These are phyloP conservation scores for Todus mexicanus DNA, from an alignment of 2,797 vertebrate genomes.

Conservation along the genomic window DNA sequence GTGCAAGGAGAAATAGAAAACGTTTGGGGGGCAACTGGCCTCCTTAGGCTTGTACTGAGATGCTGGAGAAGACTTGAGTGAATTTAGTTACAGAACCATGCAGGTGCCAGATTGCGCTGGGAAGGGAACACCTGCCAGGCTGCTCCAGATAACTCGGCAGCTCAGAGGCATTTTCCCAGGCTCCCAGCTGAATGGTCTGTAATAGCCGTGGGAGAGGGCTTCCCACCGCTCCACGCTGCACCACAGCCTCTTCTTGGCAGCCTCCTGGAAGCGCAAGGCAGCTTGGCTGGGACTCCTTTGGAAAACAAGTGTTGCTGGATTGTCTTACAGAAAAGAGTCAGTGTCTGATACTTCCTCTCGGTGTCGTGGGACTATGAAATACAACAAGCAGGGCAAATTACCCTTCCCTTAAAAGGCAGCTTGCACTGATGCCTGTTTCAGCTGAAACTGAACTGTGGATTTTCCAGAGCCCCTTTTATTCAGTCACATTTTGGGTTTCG, in stretches of 20 bases:
- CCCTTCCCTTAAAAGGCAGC: conserved; percentile 35
- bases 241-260: conserved; percentile 85
- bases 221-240: conserved; percentile 75
- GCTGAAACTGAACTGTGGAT: conserved; percentile 10
- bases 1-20: not conserved
- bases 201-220: conserved; percentile 87
- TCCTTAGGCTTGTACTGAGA: not conserved
- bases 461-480: conserved; percentile 12
- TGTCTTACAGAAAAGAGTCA: conserved; percentile 77
- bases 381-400: conserved; percentile 41
- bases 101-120: conserved; percentile 78
- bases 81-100: conserved; percentile 20
- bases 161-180: conserved; percentile 89
- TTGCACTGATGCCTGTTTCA: not conserved
- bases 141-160: conserved; percentile 77
- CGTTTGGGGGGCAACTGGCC: not conserved
- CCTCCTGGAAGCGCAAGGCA: conserved; percentile 77
- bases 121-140: conserved; percentile 85
- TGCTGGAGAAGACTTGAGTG: conserved; percentile 40
- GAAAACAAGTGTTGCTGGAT: conserved; percentile 81
- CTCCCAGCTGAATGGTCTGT: conserved; percentile 82
- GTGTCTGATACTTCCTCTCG: conserved; percentile 73
- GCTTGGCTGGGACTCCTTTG: conserved; percentile 75
- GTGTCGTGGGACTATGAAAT: conserved; percentile 49
- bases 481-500: not conserved